phyloP scores from a whole-genome alignment of 64 coral and sea anemone genomes.

The Pocillopora verrucosa region DNA sequence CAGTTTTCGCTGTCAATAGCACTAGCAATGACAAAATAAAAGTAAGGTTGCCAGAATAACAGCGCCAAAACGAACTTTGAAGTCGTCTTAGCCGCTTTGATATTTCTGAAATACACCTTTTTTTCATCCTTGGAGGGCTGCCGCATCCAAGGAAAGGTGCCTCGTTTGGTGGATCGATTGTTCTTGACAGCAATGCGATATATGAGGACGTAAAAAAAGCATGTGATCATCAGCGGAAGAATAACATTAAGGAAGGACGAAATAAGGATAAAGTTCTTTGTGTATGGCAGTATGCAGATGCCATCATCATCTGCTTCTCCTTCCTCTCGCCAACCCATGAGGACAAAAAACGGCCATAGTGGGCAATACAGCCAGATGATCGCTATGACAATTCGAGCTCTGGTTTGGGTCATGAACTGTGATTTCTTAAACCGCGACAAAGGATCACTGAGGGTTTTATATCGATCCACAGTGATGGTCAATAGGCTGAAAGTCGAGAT shows the following conservation, averaged over 20 bases:
- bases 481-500: slow-evolving; percentile 83
- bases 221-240: neutral
- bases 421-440: slow-evolving; percentile 43
- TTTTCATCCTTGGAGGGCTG: slow-evolving; percentile 10
- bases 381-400: slow-evolving; percentile 34
- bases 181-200: slow-evolving; percentile 11
- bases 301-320: neutral
- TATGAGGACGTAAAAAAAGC: slow-evolving; percentile 11
- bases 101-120: neutral
- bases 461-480: slow-evolving; percentile 81
- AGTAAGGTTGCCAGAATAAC: slow-evolving; percentile 20
- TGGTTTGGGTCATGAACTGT: slow-evolving; percentile 51
- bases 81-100: slow-evolving; percentile 20
- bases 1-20: slow-evolving; percentile 27
- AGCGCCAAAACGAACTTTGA: slow-evolving; percentile 16
- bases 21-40: neutral
- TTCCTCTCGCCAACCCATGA: slow-evolving; percentile 70
- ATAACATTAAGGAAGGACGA: neutral
- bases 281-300: neutral
- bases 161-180: neutral
- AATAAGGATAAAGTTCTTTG: neutral
- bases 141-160: neutral
- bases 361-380: slow-evolving; percentile 73
- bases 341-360: slow-evolving; percentile 58
- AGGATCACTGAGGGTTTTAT: slow-evolving; percentile 66